phyloP scores from a whole-genome alignment of 2,888 invertebrate genomes.

The Thyatira batis region DNA sequence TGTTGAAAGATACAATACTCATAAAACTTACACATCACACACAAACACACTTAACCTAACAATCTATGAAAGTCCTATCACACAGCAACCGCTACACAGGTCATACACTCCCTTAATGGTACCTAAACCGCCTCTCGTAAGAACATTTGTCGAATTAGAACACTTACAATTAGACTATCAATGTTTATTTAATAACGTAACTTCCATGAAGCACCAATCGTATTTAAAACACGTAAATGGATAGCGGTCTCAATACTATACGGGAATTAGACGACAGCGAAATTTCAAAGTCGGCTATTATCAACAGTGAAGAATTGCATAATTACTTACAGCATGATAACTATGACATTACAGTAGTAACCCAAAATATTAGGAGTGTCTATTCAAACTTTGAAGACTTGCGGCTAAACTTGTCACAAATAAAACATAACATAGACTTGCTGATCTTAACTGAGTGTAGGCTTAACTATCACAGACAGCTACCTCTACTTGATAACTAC shows the following conservation, averaged over 20 bases:
- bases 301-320: constrained; percentile 4
- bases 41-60: too few relatives aligned
- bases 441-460: constrained; percentile 16
- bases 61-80: too few relatives aligned
- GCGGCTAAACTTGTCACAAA: neutral
- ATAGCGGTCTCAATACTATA: neutral
- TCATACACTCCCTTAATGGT: too few relatives aligned
- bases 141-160: too few relatives aligned
- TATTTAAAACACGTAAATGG: neutral
- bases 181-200: too few relatives aligned
- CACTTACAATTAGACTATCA: too few relatives aligned
- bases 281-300: constrained; percentile 4
- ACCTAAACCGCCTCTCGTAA: too few relatives aligned
- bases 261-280: constrained; percentile 6
- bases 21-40: too few relatives aligned
- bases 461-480: constrained; percentile 11
- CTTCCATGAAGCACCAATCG: too few relatives aligned
- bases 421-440: constrained; percentile 10
- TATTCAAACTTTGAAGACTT: constrained; percentile 11
- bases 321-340: neutral
- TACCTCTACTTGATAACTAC: constrained; percentile 16
- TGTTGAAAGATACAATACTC: too few relatives aligned
- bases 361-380: constrained; percentile 19
- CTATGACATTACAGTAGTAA: neutral
- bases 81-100: too few relatives aligned